A percentile compares a stretch with the other conserved stretches of the same genome.
phyloP scores from a whole-genome alignment of 2,888 invertebrate genomes.

The Trachelus stipa region DNA sequence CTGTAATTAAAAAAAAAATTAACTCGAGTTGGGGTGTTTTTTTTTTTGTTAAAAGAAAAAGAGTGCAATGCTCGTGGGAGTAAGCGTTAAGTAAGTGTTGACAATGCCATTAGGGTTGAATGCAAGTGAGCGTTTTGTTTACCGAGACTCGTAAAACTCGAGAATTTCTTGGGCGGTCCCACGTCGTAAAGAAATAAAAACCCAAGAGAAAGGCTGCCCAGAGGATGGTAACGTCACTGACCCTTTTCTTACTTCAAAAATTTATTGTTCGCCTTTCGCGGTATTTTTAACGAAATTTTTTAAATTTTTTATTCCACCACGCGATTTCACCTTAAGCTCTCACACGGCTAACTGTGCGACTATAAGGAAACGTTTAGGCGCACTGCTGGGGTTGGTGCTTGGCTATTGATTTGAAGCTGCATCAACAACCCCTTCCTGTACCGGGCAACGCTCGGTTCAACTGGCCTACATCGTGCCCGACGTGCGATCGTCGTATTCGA shows the following conservation, averaged over 20 bases:
- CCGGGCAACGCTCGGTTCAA: conserved; percentile 36
- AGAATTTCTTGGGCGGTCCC: conserved; percentile 24
- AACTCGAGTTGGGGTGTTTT: not conserved
- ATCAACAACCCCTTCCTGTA: conserved; percentile 35
- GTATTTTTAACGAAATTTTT: not conserved
- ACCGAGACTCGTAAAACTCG: conserved; percentile 38
- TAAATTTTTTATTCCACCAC: not conserved
- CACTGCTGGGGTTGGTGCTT: conserved; percentile 24
- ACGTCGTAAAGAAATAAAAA: not conserved
- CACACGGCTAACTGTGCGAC: not conserved
- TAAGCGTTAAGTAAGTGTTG: conserved; percentile 43
- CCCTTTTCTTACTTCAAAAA: not conserved
- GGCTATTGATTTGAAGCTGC: conserved; percentile 42
- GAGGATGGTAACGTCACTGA: not conserved
- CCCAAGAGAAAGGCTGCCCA: too few species aligned
- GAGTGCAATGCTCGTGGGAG: conserved; percentile 33
- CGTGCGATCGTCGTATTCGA: conserved; percentile 29
- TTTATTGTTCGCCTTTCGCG: not conserved
- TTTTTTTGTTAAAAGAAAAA: conserved; percentile 13
- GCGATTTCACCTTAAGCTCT: not conserved
- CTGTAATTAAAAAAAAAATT: too few species aligned
- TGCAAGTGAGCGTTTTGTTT: conserved; percentile 31
- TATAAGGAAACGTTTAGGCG: conserved; percentile 12
- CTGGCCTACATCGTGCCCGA: conserved; percentile 45
- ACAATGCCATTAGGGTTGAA: conserved; percentile 45